A percentile compares a stretch with the other conserved stretches of the same genome.
Evolutionary conservation across 2,888 invertebrate species (phyloP).

Genomic region (Meandrusa payeni): DNA sequence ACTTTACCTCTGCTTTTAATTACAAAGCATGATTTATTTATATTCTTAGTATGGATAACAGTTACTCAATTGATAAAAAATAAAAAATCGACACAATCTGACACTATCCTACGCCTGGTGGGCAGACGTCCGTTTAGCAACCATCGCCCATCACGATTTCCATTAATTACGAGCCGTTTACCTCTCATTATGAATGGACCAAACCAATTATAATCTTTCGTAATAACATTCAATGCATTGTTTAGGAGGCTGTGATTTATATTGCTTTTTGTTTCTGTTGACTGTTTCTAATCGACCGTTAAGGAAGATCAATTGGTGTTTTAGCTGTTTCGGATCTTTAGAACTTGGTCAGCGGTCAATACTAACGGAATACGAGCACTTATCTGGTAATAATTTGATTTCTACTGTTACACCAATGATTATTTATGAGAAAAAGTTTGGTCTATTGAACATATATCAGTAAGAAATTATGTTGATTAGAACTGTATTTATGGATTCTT

Average conservation of each 20-base stretch:
- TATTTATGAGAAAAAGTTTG: too few species aligned
- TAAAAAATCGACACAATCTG: background rate
- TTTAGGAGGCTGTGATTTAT: slow-evolving; percentile 53
- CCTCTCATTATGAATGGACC: slow-evolving; percentile 68
- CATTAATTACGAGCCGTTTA: slow-evolving; percentile 72
- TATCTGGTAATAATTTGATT: too few species aligned
- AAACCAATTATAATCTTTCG: slow-evolving; percentile 42
- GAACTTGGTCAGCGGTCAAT: slow-evolving; percentile 11
- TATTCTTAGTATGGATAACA: background rate
- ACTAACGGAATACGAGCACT: too few species aligned
- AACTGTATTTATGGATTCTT: too few species aligned
- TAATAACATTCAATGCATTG: slow-evolving; percentile 29
- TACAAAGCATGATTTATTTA: too few species aligned
- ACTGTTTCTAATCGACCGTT: slow-evolving; percentile 23
- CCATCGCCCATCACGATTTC: slow-evolving; percentile 46
- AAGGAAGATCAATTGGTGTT: slow-evolving; percentile 24
- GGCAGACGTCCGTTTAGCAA: slow-evolving; percentile 57
- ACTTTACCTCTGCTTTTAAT: too few species aligned
- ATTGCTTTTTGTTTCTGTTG: slow-evolving; percentile 39
- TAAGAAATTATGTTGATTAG: too few species aligned
- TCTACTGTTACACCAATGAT: too few species aligned
- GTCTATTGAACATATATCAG: too few species aligned
- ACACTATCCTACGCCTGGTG: slow-evolving; percentile 36
- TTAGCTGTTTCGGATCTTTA: background rate
- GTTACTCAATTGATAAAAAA: slow-evolving; percentile 3